A percentile compares a stretch with the other conserved stretches of the same genome.
Evolutionary conservation across 1,140 invertebrate genomes (phyloP).

Genomic region (Manduca sexta): DNA sequence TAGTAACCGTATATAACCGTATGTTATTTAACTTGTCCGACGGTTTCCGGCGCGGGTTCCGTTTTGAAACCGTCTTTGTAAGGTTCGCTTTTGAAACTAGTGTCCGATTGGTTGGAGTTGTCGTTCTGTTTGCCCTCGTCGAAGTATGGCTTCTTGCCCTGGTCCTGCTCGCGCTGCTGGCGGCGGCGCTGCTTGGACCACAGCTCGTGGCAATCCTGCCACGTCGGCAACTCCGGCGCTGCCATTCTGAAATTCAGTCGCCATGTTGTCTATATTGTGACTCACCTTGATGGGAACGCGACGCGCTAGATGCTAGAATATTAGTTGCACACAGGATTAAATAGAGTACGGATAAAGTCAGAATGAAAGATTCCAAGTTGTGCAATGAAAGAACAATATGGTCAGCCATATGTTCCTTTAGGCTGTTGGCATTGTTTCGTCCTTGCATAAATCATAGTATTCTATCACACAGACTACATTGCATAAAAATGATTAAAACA

Average conservation of each 20-base stretch:
- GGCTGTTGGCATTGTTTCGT: no score
- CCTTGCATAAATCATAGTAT: no score
- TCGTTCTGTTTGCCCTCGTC: constrained; percentile 27
- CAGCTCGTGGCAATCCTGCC: constrained; percentile 99
- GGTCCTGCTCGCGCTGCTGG: constrained; percentile 86
- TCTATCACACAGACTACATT: no score
- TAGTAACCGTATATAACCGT: constrained; percentile 2
- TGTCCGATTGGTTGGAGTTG: constrained; percentile 22
- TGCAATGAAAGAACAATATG: no score
- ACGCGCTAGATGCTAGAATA: neutral
- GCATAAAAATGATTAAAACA: no score
- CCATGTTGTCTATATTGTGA: neutral
- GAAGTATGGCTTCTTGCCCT: constrained; percentile 52
- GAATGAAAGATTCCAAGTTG: no score
- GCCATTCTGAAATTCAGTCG: constrained; percentile 78
- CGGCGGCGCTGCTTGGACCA: constrained; percentile 96
- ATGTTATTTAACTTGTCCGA: constrained; percentile 62
- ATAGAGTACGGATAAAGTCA: no score
- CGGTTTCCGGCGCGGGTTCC: constrained; percentile 38
- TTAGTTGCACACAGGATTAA: no score
- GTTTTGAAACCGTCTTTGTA: constrained; percentile 45
- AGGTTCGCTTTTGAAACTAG: constrained; percentile 39
- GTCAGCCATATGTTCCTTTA: no score
- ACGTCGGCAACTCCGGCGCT: constrained; percentile 88
- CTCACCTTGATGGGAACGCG: neutral